Evolutionary conservation across 2,113 vertebrate species (phyloP), one percentile per base, ranked within the genome.

Genomic region (Bambusicola thoracicus): DNA sequence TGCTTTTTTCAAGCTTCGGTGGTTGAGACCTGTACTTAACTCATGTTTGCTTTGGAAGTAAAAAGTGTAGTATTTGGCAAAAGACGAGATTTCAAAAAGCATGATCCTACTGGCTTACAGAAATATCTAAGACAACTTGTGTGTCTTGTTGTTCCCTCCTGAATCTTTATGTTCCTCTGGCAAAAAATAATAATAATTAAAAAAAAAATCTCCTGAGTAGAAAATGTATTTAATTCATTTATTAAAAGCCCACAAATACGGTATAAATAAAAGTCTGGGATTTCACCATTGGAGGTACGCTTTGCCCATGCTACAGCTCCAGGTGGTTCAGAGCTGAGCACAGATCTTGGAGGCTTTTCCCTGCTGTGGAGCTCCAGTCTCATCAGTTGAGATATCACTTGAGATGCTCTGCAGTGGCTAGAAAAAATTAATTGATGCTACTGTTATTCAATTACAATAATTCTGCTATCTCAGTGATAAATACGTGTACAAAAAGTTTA

Each of bases 401-500:
- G 59, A 91, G n/a, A 49, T 85, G 34, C 73, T 85, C 59, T 85
- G 36, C 21, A 21, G 41, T 38, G 13, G 58, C 65, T 7, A 83
- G 44, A 87, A 85, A 93, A 93, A 83, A 90, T 4, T 30, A 85
- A 90, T 4, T 32, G 24, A 2, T 82, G 49, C 3, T 1, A 5
- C 7, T 17, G 58, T 55, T 41, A 69, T 80, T 93, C 16, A 70
- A 0, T 81, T 74, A 41, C 5, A 69, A 38, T 55, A 63, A 32
- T 77, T n/a, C 80, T 76, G 29, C 55, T 73, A 12, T 73, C 24
- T 91, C 49, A 49, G 13, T 41, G 30, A 80, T 66, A 65, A 3
- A 24, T 76, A 43, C 0, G 0, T 68, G 3, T 44, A 55, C 51
- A 20, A 3, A 6, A 61, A 66, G 44, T 48, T 89, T 32, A 34